phyloP scores from a whole-genome alignment of 2,888 invertebrate species.

The Drosophila paramelanica region DNA sequence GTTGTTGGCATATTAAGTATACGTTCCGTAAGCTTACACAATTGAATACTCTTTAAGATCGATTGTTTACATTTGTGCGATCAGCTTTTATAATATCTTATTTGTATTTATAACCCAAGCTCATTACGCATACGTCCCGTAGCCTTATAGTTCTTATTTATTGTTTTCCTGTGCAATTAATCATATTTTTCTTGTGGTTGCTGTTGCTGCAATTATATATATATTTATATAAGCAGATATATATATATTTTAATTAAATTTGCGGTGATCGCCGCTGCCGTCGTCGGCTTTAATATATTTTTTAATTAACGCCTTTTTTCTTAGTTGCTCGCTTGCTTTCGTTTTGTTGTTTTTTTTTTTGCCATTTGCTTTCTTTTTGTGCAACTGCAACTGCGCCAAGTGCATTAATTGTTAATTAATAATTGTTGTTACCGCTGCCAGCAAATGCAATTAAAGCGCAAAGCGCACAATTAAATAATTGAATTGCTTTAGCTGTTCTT shows the following conservation, averaged over 20 bases:
- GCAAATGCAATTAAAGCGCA: constrained; percentile 61
- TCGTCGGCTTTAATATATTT: constrained; percentile 62
- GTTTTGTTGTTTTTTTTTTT: constrained; percentile 22
- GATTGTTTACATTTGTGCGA: too few species aligned
- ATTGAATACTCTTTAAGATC: not conserved
- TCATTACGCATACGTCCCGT: constrained; percentile 23
- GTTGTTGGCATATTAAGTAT: not conserved
- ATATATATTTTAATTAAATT: constrained; percentile 21
- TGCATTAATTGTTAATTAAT: constrained; percentile 72
- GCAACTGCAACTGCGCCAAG: constrained; percentile 32
- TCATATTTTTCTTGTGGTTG: constrained; percentile 1
- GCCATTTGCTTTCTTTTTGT: constrained; percentile 16
- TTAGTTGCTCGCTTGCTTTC: constrained; percentile 56
- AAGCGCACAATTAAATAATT: constrained; percentile 61
- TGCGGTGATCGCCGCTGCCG: constrained; percentile 35
- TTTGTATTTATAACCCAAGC: not conserved
- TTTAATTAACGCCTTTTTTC: constrained; percentile 75
- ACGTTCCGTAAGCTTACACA: not conserved
- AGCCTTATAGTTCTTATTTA: not conserved
- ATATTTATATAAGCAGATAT: not conserved
- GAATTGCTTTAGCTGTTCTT: constrained; percentile 35
- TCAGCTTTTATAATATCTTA: not conserved
- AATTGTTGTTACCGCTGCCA: constrained; percentile 51
- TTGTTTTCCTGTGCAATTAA: not conserved
- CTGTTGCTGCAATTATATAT: constrained; percentile 8